phyloP scores from a whole-genome alignment of 2,797 vertebrate species.

The Gadopsis bispinosus region DNA sequence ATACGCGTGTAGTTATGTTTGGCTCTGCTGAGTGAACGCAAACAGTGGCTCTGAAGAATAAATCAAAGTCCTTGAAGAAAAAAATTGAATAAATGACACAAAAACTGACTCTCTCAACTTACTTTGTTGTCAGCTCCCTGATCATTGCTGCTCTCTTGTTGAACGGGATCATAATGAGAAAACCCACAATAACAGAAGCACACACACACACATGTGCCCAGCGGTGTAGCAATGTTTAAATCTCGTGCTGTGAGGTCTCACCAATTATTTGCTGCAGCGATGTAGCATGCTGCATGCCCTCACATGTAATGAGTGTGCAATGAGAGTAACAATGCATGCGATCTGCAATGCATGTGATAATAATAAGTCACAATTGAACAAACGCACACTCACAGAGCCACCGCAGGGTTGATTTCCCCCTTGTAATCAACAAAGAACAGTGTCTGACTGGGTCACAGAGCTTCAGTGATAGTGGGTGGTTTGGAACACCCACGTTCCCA shows the following conservation, averaged over 20 bases:
- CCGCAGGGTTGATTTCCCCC: slow-evolving; percentile 40
- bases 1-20: neutral
- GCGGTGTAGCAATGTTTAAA: slow-evolving; percentile 47
- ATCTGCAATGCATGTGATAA: slow-evolving; percentile 37
- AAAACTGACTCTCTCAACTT: neutral
- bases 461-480: slow-evolving; percentile 34
- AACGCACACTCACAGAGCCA: slow-evolving; percentile 19
- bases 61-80: neutral
- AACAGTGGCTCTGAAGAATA: neutral
- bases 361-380: slow-evolving; percentile 25
- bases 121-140: neutral
- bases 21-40: neutral
- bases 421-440: slow-evolving; percentile 41
- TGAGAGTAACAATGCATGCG: slow-evolving; percentile 37
- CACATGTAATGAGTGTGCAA: slow-evolving; percentile 51
- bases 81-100: neutral
- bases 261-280: slow-evolving; percentile 34
- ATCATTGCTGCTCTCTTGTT: neutral
- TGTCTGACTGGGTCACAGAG: slow-evolving; percentile 42
- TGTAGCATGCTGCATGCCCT: slow-evolving; percentile 35
- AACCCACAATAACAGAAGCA: slow-evolving; percentile 5
- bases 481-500: slow-evolving; percentile 20
- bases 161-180: slow-evolving; percentile 8
- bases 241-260: slow-evolving; percentile 48
- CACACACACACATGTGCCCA: slow-evolving; percentile 4